phyloP scores from a whole-genome alignment of 2,797 vertebrate genomes.

The Erethizon dorsatum region DNA sequence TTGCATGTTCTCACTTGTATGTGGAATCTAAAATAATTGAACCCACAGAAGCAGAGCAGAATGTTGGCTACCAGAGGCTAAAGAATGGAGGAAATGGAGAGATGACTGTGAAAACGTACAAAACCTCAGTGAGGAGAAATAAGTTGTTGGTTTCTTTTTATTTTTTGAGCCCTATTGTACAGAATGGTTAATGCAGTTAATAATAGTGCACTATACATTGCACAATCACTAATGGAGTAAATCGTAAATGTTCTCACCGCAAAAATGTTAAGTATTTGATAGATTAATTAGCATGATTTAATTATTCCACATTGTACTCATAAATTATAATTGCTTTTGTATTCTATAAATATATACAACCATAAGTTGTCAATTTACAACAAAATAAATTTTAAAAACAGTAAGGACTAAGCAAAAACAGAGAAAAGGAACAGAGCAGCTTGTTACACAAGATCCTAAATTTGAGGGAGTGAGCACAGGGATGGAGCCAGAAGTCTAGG shows the following conservation, averaged over 20 bases:
- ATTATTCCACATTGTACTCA: background rate
- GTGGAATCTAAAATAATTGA: background rate
- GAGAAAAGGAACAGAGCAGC: constrained; percentile 8
- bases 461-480: background rate
- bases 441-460: background rate
- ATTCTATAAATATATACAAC: background rate
- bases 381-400: background rate
- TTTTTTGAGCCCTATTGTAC: background rate
- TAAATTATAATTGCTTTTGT: constrained; percentile 16
- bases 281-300: background rate
- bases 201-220: background rate
- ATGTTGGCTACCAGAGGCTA: background rate
- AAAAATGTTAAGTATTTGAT: background rate
- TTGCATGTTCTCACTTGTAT: background rate
- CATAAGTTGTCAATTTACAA: constrained; percentile 34
- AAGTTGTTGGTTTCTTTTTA: background rate
- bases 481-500: background rate
- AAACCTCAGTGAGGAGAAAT: background rate
- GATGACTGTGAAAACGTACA: background rate
- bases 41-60: background rate
- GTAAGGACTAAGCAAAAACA: background rate
- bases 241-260: background rate
- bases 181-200: background rate
- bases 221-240: background rate
- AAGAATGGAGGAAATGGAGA: background rate